phyloP scores from a whole-genome alignment of 2,888 invertebrate genomes.

The Caenorhabditis parvicauda region DNA sequence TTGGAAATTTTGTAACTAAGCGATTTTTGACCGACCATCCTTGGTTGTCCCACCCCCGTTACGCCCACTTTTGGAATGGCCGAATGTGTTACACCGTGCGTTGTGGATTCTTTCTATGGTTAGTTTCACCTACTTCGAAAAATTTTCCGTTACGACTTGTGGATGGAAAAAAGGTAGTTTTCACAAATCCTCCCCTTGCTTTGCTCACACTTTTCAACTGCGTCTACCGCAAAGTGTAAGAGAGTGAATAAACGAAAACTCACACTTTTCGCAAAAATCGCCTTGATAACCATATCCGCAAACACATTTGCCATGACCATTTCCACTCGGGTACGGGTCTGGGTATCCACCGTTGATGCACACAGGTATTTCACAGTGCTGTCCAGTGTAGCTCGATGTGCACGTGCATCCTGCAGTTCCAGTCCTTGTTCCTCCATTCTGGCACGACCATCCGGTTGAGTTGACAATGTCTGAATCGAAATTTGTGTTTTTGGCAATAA shows the following conservation, averaged over 20 bases:
- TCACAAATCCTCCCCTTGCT: no score
- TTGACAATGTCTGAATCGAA: conserved; percentile 8
- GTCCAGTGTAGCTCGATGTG: conserved; percentile 13
- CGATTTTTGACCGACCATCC: no score
- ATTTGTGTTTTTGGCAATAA: neutral
- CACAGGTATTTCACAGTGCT: conserved; percentile 24
- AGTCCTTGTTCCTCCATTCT: conserved; percentile 23
- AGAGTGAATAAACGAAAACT: neutral
- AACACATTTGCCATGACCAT: conserved; percentile 29
- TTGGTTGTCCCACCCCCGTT: no score
- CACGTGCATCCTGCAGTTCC: conserved; percentile 17
- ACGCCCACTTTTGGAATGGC: no score
- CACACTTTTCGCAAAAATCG: conserved; percentile 31
- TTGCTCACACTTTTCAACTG: neutral
- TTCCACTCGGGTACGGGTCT: conserved; percentile 31
- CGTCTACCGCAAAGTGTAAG: no score
- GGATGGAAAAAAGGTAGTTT: no score
- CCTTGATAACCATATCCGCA: conserved; percentile 32
- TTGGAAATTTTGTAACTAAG: no score
- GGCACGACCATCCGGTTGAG: conserved; percentile 13
- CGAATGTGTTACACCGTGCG: no score
- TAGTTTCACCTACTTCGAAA: no score
- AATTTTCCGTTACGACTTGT: no score
- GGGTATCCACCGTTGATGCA: conserved; percentile 32
- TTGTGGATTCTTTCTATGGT: no score